Evolutionary conservation across 2,113 vertebrate genomes (phyloP).

Genomic region (Callospermophilus lateralis): DNA sequence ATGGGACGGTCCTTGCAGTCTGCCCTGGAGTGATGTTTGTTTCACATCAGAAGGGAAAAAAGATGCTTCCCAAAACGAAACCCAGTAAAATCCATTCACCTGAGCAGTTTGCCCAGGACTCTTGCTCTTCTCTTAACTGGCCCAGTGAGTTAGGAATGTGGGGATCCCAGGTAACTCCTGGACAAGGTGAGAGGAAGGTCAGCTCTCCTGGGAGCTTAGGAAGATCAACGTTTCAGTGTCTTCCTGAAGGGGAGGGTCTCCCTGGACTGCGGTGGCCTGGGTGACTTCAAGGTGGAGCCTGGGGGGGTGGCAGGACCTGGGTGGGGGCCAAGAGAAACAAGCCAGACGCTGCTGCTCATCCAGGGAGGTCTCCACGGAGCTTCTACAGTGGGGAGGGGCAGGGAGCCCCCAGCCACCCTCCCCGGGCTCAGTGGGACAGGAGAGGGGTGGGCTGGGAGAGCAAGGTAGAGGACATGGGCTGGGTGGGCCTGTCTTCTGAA

Average conservation of each 20-base stretch:
- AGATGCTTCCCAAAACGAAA: background rate
- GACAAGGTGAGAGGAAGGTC: constrained; percentile 76
- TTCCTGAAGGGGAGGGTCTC: background rate
- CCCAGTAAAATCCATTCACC: background rate
- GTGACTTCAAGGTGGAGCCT: background rate
- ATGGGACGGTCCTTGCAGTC: background rate
- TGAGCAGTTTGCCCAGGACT: background rate
- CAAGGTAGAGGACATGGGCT: background rate
- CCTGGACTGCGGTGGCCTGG: rapidly evolving
- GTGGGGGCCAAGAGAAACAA: background rate
- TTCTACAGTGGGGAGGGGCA: background rate
- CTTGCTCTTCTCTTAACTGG: background rate
- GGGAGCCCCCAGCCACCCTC: background rate
- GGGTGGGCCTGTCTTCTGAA: rapidly evolving
- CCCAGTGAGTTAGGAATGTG: background rate
- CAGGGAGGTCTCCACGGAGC: background rate
- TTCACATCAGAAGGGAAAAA: background rate
- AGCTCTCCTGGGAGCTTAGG: background rate
- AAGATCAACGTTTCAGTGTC: background rate
- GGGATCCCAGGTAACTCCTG: background rate
- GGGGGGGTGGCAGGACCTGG: background rate
- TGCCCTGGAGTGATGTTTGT: too few relatives aligned
- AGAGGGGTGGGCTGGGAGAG: background rate
- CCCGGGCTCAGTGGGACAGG: background rate
- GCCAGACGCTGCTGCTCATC: background rate